Evolutionary conservation across 1,140 invertebrate genomes (phyloP).

Genomic region (Calephelis nemesis): DNA sequence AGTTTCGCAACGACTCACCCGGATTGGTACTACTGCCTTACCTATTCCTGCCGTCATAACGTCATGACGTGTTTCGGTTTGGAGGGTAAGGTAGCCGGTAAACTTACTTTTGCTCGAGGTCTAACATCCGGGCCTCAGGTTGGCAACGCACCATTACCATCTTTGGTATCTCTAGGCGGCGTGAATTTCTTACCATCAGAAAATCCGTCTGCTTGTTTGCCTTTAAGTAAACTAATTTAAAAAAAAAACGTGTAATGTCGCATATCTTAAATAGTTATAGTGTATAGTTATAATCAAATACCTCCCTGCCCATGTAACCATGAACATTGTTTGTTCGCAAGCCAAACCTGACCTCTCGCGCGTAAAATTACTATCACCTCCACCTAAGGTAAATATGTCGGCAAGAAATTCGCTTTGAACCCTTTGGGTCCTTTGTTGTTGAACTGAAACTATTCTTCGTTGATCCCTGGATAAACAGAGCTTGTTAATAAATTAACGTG

Average conservation of each 20-base stretch:
- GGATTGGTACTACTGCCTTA: no score
- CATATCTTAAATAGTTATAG: not conserved
- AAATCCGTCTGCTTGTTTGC: no score
- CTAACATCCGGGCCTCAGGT: no score
- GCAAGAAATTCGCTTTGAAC: slow-evolving; percentile 79
- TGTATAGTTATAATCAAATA: slow-evolving; percentile 13
- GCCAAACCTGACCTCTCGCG: slow-evolving; percentile 61
- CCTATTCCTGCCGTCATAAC: no score
- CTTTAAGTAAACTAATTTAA: no score
- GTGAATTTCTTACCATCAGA: no score
- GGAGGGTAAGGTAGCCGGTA: no score
- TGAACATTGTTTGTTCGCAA: slow-evolving; percentile 62
- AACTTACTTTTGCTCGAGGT: no score
- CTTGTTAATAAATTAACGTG: slow-evolving; percentile 77
- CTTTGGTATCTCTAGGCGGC: no score
- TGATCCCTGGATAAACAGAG: slow-evolving; percentile 77
- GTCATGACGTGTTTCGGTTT: no score
- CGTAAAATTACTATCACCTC: slow-evolving; percentile 77
- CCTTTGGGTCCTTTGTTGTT: slow-evolving; percentile 75
- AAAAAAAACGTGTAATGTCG: not conserved
- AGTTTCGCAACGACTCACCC: no score
- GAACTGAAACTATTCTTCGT: slow-evolving; percentile 78
- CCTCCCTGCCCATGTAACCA: slow-evolving; percentile 28
- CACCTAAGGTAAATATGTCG: slow-evolving; percentile 77
- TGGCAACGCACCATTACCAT: no score